Percentiles rank a stretch among this genome's conserved stretches.
Conservation (phyloP, 2,888 invertebrate species). For the Drosophila suboccidentalis region DNA sequence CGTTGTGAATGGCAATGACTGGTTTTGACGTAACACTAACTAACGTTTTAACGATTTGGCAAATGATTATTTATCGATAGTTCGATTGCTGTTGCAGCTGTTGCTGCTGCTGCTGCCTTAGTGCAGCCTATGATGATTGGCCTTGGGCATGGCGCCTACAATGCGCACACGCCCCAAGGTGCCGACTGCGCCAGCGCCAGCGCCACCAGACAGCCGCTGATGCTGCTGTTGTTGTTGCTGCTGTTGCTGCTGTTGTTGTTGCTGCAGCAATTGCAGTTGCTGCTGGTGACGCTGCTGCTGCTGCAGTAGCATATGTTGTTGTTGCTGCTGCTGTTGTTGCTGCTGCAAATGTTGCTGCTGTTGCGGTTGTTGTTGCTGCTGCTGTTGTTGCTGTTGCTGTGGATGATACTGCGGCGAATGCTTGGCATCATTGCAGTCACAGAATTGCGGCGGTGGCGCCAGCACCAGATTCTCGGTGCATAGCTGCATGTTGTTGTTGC, state of each 20-base stretch:
- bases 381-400: slow-evolving; percentile 78
- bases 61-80: slow-evolving; percentile 66
- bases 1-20: slow-evolving; percentile 82
- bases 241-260: slow-evolving; percentile 61
- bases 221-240: slow-evolving; percentile 77
- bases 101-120: slow-evolving; percentile 42
- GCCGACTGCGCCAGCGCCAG: slow-evolving; percentile 74
- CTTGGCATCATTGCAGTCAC: slow-evolving; percentile 89
- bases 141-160: slow-evolving; percentile 93
- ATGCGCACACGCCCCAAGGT: slow-evolving; percentile 89
- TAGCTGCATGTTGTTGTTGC: slow-evolving; percentile 77
- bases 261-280: slow-evolving; percentile 72
- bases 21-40: slow-evolving; percentile 66
- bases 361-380: slow-evolving; percentile 65
- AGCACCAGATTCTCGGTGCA: slow-evolving; percentile 88
- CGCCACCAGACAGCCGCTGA: slow-evolving; percentile 70
- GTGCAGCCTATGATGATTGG: slow-evolving; percentile 85
- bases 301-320: slow-evolving; percentile 59
- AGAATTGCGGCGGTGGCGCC: slow-evolving; percentile 96
- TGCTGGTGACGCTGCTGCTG: slow-evolving; percentile 66
- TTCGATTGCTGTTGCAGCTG: slow-evolving; percentile 15
- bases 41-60: slow-evolving; percentile 79
- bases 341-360: slow-evolving; percentile 64
- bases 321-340: slow-evolving; percentile 71
- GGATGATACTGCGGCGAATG: slow-evolving; percentile 79